A percentile compares a stretch with the other conserved stretches of the same genome.
Conservation (phyloP, 37 sponge, comb jelly and placozoan species). For the Aplysina aerophoba region DNA sequence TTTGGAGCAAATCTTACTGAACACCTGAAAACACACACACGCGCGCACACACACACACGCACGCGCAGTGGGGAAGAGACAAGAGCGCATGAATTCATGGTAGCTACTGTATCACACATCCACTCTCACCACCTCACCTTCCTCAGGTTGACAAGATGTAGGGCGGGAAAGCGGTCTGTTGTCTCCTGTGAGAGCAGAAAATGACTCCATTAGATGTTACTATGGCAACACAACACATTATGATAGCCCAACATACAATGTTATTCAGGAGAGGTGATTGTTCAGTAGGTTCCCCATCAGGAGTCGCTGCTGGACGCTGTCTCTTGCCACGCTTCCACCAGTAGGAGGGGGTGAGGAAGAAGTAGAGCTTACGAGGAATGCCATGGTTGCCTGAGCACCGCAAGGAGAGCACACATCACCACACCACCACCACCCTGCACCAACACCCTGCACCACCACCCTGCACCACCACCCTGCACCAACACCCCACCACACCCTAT, state of each 20-base stretch:
- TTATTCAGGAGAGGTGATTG: no score
- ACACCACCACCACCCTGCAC: neutral
- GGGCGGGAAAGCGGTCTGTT: no score
- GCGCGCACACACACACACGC: no score
- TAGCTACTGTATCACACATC: neutral
- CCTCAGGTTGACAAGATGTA: neutral
- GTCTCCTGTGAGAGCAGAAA: no score
- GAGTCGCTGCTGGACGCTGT: no score
- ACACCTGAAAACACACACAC: neutral
- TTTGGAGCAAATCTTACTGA: neutral
- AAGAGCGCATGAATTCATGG: neutral
- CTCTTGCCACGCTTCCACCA: neutral
- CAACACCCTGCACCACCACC: neutral
- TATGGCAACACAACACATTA: no score
- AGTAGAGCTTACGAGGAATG: slow-evolving; percentile 76
- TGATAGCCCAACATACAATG: no score
- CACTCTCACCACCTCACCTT: slow-evolving; percentile 21
- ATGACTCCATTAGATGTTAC: no score
- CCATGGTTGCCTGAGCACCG: slow-evolving; percentile 69
- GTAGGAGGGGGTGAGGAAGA: slow-evolving; percentile 25
- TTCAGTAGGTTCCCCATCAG: no score
- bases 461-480: no score
- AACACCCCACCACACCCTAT: no score
- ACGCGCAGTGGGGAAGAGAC: no score
- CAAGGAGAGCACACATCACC: neutral